Evolutionary conservation across 2,888 invertebrate species (phyloP).

Genomic region (Conops quadrifasciatus): DNA sequence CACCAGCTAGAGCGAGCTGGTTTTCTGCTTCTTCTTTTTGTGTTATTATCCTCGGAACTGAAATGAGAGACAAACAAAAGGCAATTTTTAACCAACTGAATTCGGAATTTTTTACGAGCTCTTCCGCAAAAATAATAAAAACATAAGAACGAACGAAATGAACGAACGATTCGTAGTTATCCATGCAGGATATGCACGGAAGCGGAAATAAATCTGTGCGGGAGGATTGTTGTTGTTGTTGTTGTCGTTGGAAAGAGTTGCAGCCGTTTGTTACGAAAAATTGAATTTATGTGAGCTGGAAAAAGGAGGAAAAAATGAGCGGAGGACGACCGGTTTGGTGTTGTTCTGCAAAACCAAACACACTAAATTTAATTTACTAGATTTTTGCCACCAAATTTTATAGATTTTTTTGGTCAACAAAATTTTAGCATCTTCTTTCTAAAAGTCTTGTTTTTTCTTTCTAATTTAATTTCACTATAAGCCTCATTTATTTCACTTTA

Average conservation of each 20-base stretch:
- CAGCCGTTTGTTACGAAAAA: constrained; percentile 10
- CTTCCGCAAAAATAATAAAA: constrained; percentile 12
- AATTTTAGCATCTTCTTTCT: too few relatives aligned
- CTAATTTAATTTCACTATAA: too few relatives aligned
- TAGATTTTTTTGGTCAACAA: too few relatives aligned
- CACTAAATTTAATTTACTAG: too few relatives aligned
- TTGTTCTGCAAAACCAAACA: background rate
- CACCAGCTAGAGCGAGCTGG: background rate
- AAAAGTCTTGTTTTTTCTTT: too few relatives aligned
- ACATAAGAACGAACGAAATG: too few relatives aligned
- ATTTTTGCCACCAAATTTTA: too few relatives aligned
- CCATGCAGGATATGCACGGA: constrained; percentile 13
- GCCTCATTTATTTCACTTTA: too few relatives aligned
- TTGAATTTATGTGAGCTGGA: constrained; percentile 7
- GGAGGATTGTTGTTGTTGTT: constrained; percentile 15
- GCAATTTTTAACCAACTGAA: constrained; percentile 14
- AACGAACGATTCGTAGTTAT: constrained; percentile 5
- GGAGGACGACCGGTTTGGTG: too few relatives aligned
- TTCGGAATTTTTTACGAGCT: constrained; percentile 25
- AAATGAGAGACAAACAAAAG: constrained; percentile 42
- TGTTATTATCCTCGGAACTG: constrained; percentile 33
- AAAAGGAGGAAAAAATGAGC: background rate
- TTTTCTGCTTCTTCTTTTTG: constrained; percentile 23
- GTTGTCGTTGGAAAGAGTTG: background rate
- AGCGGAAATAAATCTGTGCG: constrained; percentile 25